Percentiles rank a stretch among this genome's conserved stretches.
Evolutionary conservation across 2,113 vertebrate genomes (phyloP).

Genomic region (Brienomyrus longianalis): DNA sequence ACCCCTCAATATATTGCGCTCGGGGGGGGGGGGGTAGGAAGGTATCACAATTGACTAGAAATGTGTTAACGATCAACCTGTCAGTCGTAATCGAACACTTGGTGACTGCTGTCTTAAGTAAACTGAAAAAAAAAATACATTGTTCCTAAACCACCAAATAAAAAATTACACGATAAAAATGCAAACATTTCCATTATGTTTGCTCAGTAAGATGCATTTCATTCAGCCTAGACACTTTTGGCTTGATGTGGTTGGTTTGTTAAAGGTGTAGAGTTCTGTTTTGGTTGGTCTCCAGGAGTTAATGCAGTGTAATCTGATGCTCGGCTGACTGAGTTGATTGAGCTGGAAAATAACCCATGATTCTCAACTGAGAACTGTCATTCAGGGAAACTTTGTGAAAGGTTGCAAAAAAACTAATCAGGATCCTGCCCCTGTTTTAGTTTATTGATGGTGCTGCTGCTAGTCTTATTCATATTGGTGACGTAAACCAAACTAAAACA

Average conservation of each 20-base stretch:
- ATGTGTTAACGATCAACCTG: not conserved
- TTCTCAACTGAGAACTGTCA: not conserved
- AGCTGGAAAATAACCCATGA: not conserved
- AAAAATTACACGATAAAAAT: not conserved
- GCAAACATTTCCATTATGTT: not conserved
- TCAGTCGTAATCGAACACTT: no score
- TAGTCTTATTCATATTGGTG: not conserved
- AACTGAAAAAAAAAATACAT: not conserved
- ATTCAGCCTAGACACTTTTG: not conserved
- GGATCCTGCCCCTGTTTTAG: not conserved
- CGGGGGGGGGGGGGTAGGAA: not conserved
- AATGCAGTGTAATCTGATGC: not conserved
- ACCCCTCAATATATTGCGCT: not conserved
- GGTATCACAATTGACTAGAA: not conserved
- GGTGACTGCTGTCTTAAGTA: not conserved
- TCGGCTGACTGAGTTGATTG: not conserved
- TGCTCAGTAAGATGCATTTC: not conserved
- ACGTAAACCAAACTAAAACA: not conserved
- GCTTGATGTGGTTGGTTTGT: not conserved
- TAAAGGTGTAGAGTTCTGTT: not conserved
- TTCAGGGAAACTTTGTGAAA: not conserved
- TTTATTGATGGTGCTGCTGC: not conserved
- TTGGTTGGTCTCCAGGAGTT: not conserved
- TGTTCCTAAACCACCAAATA: not conserved
- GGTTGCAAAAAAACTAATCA: not conserved